Evolutionary conservation across 2,797 vertebrate species (phyloP).

Genomic region (Meriones psammophilus): DNA sequence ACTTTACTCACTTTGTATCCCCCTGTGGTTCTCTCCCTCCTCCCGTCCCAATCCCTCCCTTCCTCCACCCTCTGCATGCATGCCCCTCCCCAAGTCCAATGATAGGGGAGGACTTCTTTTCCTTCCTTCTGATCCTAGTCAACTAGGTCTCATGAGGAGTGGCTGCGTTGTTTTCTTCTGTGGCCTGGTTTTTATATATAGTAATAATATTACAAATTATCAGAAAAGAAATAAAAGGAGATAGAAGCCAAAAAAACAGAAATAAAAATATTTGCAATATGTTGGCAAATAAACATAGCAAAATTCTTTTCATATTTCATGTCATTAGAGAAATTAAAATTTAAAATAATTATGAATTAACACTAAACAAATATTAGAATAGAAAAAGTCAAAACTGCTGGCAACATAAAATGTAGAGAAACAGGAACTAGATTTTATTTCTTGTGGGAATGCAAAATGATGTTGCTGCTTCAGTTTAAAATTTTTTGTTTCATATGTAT

Average conservation of each 20-base stretch:
- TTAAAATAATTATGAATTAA: not conserved
- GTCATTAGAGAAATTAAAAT: not conserved
- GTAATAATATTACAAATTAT: not conserved
- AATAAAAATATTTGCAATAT: not conserved
- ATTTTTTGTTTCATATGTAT: not conserved
- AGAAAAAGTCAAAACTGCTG: slow-evolving; percentile 1
- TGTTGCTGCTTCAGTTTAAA: not conserved
- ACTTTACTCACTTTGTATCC: too few relatives aligned
- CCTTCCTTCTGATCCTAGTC: too few relatives aligned
- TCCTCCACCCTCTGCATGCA: too few relatives aligned
- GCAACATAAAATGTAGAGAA: not conserved
- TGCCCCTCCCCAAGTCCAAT: too few relatives aligned
- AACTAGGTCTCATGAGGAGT: too few relatives aligned
- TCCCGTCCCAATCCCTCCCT: too few relatives aligned
- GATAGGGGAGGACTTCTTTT: too few relatives aligned
- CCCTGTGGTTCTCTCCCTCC: too few relatives aligned
- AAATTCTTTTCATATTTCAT: not conserved
- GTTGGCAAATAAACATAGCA: not conserved
- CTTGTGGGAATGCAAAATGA: not conserved
- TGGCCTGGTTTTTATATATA: too few relatives aligned
- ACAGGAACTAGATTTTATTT: not conserved
- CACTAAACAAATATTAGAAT: not conserved
- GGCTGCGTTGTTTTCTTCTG: too few relatives aligned
- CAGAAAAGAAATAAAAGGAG: not conserved
- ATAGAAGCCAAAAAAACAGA: not conserved